Evolutionary conservation across 2,113 vertebrate genomes (phyloP), one percentile per base, ranked within the genome.

Genomic region (Asarcornis scutulata): DNA sequence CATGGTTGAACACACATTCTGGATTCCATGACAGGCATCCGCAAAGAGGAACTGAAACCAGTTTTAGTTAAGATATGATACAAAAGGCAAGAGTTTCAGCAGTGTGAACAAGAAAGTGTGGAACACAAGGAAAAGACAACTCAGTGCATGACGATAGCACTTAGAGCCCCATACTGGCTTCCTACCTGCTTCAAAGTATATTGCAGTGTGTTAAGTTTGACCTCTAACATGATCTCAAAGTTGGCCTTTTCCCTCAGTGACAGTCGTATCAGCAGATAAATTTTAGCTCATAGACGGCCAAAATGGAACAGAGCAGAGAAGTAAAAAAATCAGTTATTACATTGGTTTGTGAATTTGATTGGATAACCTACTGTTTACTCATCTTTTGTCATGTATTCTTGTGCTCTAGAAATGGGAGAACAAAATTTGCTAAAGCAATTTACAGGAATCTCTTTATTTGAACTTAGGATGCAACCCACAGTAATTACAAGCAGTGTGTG

Each of bases 171-270:
- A 79, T 56, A 55, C 11, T 0, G 1, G 72, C 89, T 72, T 68
- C 67, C 89, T 38, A 91, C 40, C 85, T 88, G 73, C 76, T 94
- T 94, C 90, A 88, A 94, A 93, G 85, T 66, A 55, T 11, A 1
- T 2, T 1, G 3, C 13, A 27, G 29, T 9, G 58, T 88, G 82
- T 72, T 78, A 85, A 77, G 76, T 72, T n/a, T 96, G 88, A 93
- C 79, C 90, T 90, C 59, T 93, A 83, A 90, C 46, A 78, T 29
- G 76, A 91, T 67, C 92, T 81, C 76, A 94, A 69, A 78, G 68
- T 40, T 78, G 69, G 48, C 46, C 76, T 81, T 52, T 90, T 90
- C 48, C 64, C 46, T 80, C 63, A 62, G 5, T 15, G 34, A 75
- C 13, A 26, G 42, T 46, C 26, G 38, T 63, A 78, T 53, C 72